A percentile compares a stretch with the other conserved stretches of the same genome.
Evolutionary conservation across 2,797 vertebrate genomes (phyloP).

Genomic region (Danionella dracula): DNA sequence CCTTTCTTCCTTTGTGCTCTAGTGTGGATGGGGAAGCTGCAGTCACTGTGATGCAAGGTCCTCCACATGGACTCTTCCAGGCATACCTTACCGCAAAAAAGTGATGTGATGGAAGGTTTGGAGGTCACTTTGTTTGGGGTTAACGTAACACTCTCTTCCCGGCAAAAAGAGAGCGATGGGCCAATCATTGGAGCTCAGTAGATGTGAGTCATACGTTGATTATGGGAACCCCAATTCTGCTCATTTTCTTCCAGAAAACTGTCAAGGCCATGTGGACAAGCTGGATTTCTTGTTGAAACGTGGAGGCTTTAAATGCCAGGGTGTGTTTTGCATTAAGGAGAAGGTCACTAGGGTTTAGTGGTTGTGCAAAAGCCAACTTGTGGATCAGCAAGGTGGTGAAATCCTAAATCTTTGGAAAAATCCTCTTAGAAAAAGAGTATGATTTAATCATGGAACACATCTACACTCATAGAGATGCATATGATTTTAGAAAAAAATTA

Average conservation of each 20-base stretch:
- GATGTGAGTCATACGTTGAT: conserved; percentile 39
- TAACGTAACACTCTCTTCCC: conserved; percentile 37
- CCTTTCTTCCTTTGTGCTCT: conserved; percentile 9
- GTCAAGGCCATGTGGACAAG: not conserved
- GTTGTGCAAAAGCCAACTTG: not conserved
- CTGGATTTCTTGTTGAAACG: not conserved
- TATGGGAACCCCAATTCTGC: conserved; percentile 29
- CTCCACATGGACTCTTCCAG: conserved; percentile 25
- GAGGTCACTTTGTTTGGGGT: conserved; percentile 26
- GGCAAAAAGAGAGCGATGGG: conserved; percentile 13
- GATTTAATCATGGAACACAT: too few relatives aligned
- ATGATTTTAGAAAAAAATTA: too few relatives aligned
- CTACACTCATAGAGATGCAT: too few relatives aligned
- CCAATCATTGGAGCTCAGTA: conserved; percentile 25
- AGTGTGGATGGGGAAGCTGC: conserved; percentile 31
- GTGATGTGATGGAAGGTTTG: conserved; percentile 8
- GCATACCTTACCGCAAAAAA: conserved; percentile 17
- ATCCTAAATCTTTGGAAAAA: too few relatives aligned
- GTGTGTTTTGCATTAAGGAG: not conserved
- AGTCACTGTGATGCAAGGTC: conserved; percentile 23
- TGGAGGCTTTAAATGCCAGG: not conserved
- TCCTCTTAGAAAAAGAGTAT: too few relatives aligned
- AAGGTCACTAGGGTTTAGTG: not conserved
- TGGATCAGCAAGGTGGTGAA: too few relatives aligned
- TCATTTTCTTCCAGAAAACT: conserved; percentile 3